Evolutionary conservation across 2,113 vertebrate genomes (phyloP), one percentile per base, ranked within the genome.

Genomic region (Coracopsis vasa): DNA sequence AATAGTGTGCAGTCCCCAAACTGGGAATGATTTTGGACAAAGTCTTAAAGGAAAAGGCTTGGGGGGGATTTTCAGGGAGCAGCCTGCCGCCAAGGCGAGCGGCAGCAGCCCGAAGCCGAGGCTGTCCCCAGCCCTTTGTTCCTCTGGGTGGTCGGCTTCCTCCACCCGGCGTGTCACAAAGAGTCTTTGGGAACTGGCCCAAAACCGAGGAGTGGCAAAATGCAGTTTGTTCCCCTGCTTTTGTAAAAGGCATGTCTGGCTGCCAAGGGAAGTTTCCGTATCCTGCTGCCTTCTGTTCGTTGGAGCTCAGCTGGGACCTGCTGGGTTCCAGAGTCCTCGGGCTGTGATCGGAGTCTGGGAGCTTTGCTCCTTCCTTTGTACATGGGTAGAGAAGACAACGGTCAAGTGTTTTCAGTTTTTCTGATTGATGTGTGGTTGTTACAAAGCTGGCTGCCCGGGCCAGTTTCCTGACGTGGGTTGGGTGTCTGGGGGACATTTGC

Each of bases 181-280:
- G 86, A 88, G 77, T 51, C 77, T 95, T 95, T 96, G 83, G 96
- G 86, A 96, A 41, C 91, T 11, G 86, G 88, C 72, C 84, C 94
- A 75, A 72, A 69, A 69, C 86, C 1, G 11, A 94, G 80, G 50
- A 94, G 91, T 72, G 96, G 96, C 94, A 95, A 89, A 96, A 93
- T 1, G 44, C 61, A 28, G 48, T 88, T 79, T 72, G 95, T 91
- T 97, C 92, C 94, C 44, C 86, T 94, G 65, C 92, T 65, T 92
- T 96, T 94, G 83, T 94, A 4, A 65, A 75, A 89, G 62, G 16
- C 86, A 45, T 3, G 62, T 85, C 87, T 94, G 90, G 70, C 75
- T 95, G 95, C 96, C 96, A 96, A 94, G 79, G 86, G 90, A 93
- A 92, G 94, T 94, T 95, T 95, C 96, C 33, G 39, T 95, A 92